Evolutionary conservation across 1,140 invertebrate species (phyloP).

Genomic region (Drosophila melanogaster): Release_6_plus_ISO1_MT NT_033777.3:29404501-29405000

Average conservation of each 20-base stretch:
- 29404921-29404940: conserved; percentile 60
- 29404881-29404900: conserved; percentile 60
- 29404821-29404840: conserved; percentile 51
- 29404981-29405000: conserved; percentile 5
- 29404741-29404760: conserved; percentile 79
- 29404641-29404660: conserved; percentile 53
- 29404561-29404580: conserved; percentile 28
- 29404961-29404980: conserved; percentile 20
- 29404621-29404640: conserved; percentile 54
- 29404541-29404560: conserved; percentile 20
- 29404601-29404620: conserved; percentile 54
- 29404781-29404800: conserved; percentile 21
- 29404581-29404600: conserved; percentile 19
- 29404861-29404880: conserved; percentile 63
- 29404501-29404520: conserved; percentile 41
- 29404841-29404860: conserved; percentile 56
- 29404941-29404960: conserved; percentile 27
- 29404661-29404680: conserved; percentile 40
- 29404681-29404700: background rate
- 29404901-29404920: conserved; percentile 44
- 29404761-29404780: conserved; percentile 73
- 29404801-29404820: conserved; percentile 49
- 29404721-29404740: conserved; percentile 81
- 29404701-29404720: conserved; percentile 56
- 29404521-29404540: conserved; percentile 48